Evolutionary conservation across 2,888 invertebrate genomes (phyloP), one percentile per base, ranked within the genome.

Genomic region (Lasioglossum pauxillum): DNA sequence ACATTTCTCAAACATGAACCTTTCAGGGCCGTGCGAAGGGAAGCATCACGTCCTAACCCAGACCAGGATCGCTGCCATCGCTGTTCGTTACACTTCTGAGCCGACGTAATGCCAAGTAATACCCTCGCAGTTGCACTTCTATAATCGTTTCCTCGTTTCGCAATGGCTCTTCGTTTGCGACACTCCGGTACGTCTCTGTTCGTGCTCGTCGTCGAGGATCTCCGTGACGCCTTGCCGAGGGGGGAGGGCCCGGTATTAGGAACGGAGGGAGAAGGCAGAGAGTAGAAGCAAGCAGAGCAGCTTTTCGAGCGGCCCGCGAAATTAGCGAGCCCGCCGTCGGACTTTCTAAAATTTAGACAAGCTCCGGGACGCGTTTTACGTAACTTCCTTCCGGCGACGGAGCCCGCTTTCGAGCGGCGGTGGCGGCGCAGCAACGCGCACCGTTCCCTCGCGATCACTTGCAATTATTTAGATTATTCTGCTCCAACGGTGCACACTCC

Each of bases 111-210:
- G 78, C 76, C 73, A 82, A 80, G 85, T 84, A 86, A 89, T 89
- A 81, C 57, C 44, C 84, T 31, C 27, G 71, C 69, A 60, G 53
- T 86, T 85, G 90, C 87, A 91, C 91, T 91, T 91, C 86, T 88
- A 91, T 93, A 93, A 93, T 93, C 90, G 91, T 92, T 93, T 93
- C 93, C 93, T 91, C 81, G 84, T 93, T 93, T 93, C 90, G 91
- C 89, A 93, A 93, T 85, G 80, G 53, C 80, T 84, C 85, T 85
- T 46, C 82, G 82, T 83, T 84, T 80, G 82, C 89, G 80, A 89
- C 83, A 85, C 69, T 35, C 19, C 23, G 38, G 38, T 38, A 23
- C 67, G 23, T 69, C 69, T 38, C 69, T 57, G 49, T 49, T 53
- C n/a, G 44, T 16, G 67, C 27, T 23, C 67, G 72, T 80, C 49